Evolutionary conservation across 2,888 invertebrate genomes (phyloP).

Genomic region (Metacarcinus magister): DNA sequence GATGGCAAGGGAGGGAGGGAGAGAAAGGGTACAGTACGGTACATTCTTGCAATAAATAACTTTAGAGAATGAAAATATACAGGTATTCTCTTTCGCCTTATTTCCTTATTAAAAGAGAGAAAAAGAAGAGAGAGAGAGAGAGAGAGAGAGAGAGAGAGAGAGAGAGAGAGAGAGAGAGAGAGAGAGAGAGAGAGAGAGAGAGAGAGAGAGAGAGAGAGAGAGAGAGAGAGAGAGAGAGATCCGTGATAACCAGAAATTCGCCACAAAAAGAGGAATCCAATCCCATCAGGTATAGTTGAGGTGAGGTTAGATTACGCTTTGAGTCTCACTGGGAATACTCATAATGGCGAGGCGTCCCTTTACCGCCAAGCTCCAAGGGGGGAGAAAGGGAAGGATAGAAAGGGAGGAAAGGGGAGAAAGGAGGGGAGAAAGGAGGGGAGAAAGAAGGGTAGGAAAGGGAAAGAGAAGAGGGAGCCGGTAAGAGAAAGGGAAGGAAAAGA

Average conservation of each 20-base stretch:
- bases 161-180: constrained; percentile 23
- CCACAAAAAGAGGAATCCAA: constrained; percentile 30
- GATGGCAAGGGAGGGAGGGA: background rate
- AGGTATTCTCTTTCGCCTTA: no score
- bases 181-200: constrained; percentile 46
- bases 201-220: constrained; percentile 40
- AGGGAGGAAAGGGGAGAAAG: background rate
- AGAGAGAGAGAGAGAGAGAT: constrained; percentile 34
- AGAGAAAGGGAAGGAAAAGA: background rate
- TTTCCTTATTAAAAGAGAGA: no score
- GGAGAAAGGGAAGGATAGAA: background rate
- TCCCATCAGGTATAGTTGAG: background rate
- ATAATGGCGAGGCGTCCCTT: background rate
- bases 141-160: background rate
- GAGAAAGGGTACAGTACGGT: background rate
- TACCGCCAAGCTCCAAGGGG: background rate
- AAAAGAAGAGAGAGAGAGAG: no score
- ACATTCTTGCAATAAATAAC: no score
- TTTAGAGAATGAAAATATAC: no score
- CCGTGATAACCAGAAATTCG: background rate
- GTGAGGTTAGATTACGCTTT: background rate
- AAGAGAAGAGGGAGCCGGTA: background rate
- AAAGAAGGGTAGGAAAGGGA: background rate
- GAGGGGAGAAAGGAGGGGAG: background rate
- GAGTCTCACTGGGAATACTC: background rate